A percentile compares a stretch with the other conserved stretches of the same genome.
phyloP scores from a whole-genome alignment of 2,888 invertebrate genomes.

The Drosophila mulleri region DNA sequence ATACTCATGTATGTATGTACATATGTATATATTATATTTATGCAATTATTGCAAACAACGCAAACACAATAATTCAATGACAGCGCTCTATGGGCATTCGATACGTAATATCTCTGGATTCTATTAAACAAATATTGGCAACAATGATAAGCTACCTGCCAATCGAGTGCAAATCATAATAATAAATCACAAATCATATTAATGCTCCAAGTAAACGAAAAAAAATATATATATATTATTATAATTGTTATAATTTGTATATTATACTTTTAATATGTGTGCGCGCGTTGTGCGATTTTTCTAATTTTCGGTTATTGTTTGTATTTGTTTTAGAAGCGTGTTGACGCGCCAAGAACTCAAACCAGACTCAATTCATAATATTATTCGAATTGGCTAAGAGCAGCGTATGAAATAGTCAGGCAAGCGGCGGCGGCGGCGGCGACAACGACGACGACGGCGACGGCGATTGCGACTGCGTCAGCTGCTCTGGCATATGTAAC shows the following conservation, averaged over 20 bases:
- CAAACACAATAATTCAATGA: not conserved
- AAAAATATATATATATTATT: too few species aligned
- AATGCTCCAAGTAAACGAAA: not conserved
- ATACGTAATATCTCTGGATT: not conserved
- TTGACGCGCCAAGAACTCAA: slow-evolving; percentile 78
- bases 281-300: slow-evolving; percentile 17
- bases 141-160: not conserved
- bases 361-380: slow-evolving; percentile 71
- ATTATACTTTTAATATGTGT: not conserved
- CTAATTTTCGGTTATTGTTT: not conserved
- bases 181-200: not conserved
- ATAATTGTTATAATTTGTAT: not conserved
- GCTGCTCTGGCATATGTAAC: slow-evolving; percentile 12
- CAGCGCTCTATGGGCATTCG: not conserved
- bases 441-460: too few species aligned
- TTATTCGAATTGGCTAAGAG: slow-evolving; percentile 70
- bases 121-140: not conserved
- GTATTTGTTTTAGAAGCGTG: slow-evolving; percentile 50
- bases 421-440: slow-evolving; percentile 14
- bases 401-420: slow-evolving; percentile 30
- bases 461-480: slow-evolving; percentile 31
- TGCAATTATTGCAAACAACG: not conserved
- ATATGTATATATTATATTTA: not conserved
- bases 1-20: too few species aligned
- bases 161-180: not conserved